Percentiles rank a stretch among this genome's conserved stretches.
These are phyloP conservation scores for Drosophila villosipedis DNA, from an alignment of 2,888 invertebrate species.

Conservation along the genomic window DNA sequence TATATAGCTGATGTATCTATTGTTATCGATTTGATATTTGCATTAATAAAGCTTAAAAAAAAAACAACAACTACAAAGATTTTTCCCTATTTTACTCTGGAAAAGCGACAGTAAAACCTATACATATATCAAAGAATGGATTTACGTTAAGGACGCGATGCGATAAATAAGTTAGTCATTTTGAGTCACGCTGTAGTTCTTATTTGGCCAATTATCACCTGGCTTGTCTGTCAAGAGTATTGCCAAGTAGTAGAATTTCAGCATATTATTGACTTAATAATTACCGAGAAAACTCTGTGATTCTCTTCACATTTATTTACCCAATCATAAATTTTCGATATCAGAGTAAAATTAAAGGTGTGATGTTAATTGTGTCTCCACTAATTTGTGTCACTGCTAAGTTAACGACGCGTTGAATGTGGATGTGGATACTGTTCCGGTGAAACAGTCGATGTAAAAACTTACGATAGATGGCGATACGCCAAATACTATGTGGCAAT, in stretches of 20 bases:
- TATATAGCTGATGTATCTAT: conserved; percentile 74
- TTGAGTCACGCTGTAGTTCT: neutral
- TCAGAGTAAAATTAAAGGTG: neutral
- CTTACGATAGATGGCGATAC: neutral
- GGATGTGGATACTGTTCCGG: neutral
- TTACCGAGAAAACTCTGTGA: neutral
- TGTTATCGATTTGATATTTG: conserved; percentile 77
- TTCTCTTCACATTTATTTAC: neutral
- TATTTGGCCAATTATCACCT: neutral
- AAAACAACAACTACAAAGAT: neutral
- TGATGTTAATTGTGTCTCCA: neutral
- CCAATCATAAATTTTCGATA: neutral
- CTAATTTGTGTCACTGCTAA: neutral
- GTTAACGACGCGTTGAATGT: neutral
- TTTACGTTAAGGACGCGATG: neutral
- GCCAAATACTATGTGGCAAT: neutral
- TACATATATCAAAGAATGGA: neutral
- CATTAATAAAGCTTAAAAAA: conserved; percentile 69
- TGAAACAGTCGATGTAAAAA: neutral
- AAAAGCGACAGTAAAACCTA: neutral
- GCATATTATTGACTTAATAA: neutral
- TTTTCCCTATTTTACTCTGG: neutral
- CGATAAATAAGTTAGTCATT: neutral
- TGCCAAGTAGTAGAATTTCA: neutral
- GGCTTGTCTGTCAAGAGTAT: neutral